phyloP scores from a whole-genome alignment of 2,113 vertebrate species.

The Salminus brasiliensis region DNA sequence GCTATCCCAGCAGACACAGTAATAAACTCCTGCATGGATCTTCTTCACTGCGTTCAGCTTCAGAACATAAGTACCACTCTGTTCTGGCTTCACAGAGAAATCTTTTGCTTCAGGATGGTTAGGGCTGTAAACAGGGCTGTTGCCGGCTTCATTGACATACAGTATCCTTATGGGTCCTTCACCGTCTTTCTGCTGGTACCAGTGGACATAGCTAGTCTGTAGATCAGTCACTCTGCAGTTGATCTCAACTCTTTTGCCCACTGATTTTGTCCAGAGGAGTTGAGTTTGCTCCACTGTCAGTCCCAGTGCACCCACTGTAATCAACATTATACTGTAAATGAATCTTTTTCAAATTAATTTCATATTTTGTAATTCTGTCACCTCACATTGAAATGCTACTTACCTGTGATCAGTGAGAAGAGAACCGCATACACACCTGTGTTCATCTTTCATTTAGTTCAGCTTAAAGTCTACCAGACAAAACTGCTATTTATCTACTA shows the following conservation, averaged over 20 bases:
- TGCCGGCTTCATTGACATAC: background rate
- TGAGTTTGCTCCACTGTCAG: background rate
- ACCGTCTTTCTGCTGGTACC: constrained; percentile 13
- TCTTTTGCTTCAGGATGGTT: too few relatives aligned
- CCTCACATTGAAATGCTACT: too few relatives aligned
- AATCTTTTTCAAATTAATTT: background rate
- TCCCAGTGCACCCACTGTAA: background rate
- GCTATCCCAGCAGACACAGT: constrained; percentile 1
- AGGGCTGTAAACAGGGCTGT: accelerated
- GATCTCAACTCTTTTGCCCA: background rate
- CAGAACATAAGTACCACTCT: background rate
- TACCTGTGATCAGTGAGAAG: too few relatives aligned
- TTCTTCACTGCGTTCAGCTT: too few relatives aligned
- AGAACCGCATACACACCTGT: too few relatives aligned
- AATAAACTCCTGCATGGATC: constrained; percentile 19
- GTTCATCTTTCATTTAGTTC: too few relatives aligned
- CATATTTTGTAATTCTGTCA: too few relatives aligned
- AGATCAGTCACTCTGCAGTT: constrained; percentile 1
- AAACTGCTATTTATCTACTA: too few relatives aligned
- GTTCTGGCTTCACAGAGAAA: too few relatives aligned
- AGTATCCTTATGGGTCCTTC: background rate
- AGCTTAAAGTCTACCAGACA: too few relatives aligned
- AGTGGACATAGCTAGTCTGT: background rate
- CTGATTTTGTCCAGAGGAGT: background rate
- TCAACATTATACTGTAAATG: background rate